Conservation (phyloP, 2,888 invertebrate genomes). For the Diabrotica balteata region DNA sequence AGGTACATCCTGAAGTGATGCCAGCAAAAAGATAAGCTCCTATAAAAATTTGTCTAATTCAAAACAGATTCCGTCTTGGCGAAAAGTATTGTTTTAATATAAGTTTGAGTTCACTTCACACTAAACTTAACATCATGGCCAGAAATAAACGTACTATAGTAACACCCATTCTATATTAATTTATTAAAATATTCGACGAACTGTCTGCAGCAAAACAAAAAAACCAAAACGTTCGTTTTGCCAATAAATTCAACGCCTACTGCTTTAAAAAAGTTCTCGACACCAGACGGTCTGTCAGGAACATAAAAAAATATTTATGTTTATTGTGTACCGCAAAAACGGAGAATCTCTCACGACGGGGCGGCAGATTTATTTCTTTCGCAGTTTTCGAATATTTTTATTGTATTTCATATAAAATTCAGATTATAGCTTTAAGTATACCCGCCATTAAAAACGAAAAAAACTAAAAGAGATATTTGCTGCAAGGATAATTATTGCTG, state of each 20-base stretch:
- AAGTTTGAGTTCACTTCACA: too few relatives aligned
- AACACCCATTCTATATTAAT: slow-evolving; percentile 1
- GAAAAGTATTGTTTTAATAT: too few relatives aligned
- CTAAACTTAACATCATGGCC: too few relatives aligned
- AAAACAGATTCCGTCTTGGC: too few relatives aligned
- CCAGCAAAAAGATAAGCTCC: too few relatives aligned
- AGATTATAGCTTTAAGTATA: background rate
- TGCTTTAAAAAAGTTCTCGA: slow-evolving; percentile 16
- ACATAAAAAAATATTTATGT: slow-evolving; percentile 24
- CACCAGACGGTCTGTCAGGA: slow-evolving; percentile 16
- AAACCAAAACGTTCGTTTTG: slow-evolving; percentile 8
- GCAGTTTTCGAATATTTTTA: background rate
- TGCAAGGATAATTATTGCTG: background rate
- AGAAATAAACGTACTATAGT: too few relatives aligned
- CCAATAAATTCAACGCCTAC: slow-evolving; percentile 25
- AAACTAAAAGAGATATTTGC: background rate
- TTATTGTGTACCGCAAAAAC: slow-evolving; percentile 3
- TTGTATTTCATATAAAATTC: background rate
- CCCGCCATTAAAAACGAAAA: background rate
- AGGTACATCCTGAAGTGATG: too few relatives aligned
- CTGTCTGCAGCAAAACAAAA: slow-evolving; percentile 7
- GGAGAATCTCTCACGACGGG: slow-evolving; percentile 3
- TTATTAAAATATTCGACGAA: slow-evolving; percentile 23
- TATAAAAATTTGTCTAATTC: too few relatives aligned
- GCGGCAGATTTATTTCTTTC: background rate